A percentile compares a stretch with the other conserved stretches of the same genome.
phyloP scores from a whole-genome alignment of 2,113 vertebrate genomes.

The Pterocles burchelli region DNA sequence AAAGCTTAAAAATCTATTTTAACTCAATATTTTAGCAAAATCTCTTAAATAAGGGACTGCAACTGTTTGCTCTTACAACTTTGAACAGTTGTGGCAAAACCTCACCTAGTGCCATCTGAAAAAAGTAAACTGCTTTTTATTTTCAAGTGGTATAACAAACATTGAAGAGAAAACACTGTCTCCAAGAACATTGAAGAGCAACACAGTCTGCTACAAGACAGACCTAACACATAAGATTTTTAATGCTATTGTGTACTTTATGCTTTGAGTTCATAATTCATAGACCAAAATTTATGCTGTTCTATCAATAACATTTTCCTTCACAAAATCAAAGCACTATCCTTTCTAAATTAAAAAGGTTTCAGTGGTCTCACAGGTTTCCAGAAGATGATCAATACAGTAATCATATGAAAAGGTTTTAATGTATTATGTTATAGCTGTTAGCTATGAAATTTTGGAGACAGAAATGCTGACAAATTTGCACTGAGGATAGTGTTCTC shows the following conservation, averaged over 20 bases:
- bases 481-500: neutral
- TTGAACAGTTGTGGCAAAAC: neutral
- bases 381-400: neutral
- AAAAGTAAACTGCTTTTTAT: neutral
- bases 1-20: neutral
- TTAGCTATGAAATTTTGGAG: neutral
- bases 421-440: neutral
- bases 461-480: neutral
- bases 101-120: neutral
- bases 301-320: neutral
- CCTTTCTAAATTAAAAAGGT: neutral
- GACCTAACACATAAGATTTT: neutral
- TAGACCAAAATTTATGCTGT: rapidly evolving
- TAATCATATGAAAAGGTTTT: neutral
- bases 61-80: neutral
- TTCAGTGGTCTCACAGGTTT: neutral
- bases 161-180: neutral
- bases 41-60: neutral
- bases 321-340: neutral
- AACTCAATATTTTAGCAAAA: neutral
- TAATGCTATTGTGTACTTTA: neutral
- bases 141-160: neutral
- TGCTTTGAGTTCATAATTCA: neutral
- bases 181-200: neutral
- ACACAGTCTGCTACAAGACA: neutral